Evolutionary conservation across 2,888 invertebrate species (phyloP).

Genomic region (Tuberolachnus salignus): DNA sequence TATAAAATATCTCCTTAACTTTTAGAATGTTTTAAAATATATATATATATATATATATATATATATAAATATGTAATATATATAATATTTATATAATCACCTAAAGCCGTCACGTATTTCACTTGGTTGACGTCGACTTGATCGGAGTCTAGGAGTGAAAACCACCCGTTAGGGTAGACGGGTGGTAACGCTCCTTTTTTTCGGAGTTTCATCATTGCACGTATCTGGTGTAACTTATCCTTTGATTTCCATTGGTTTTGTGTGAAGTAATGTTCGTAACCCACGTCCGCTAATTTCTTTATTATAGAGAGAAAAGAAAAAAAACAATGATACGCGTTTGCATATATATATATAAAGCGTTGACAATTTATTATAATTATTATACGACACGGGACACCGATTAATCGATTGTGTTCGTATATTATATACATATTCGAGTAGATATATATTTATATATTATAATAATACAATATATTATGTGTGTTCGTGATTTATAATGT

Average conservation of each 20-base stretch:
- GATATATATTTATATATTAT: too few relatives aligned
- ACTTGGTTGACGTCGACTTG: conserved; percentile 62
- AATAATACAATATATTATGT: background rate
- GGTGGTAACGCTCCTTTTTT: conserved; percentile 76
- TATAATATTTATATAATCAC: too few relatives aligned
- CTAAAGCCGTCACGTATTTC: conserved; percentile 60
- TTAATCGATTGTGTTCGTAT: too few relatives aligned
- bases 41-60: too few relatives aligned
- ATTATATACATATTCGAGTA: background rate
- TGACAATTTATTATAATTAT: background rate
- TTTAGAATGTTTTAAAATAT: too few relatives aligned
- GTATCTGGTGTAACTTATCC: conserved; percentile 53
- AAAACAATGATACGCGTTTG: background rate
- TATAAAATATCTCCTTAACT: too few relatives aligned
- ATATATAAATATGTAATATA: too few relatives aligned
- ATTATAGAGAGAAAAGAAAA: background rate
- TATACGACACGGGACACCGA: background rate
- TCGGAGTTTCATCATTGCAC: conserved; percentile 65
- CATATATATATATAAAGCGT: too few relatives aligned
- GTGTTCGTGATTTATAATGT: background rate
- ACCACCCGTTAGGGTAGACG: conserved; percentile 91
- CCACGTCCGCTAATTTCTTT: conserved; percentile 66
- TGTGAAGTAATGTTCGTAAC: conserved; percentile 61
- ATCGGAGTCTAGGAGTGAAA: conserved; percentile 73
- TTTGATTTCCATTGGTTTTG: conserved; percentile 56